These are phyloP conservation scores for Papilio dardanus DNA, from an alignment of 1,140 invertebrate species.

Conservation along the genomic window DNA sequence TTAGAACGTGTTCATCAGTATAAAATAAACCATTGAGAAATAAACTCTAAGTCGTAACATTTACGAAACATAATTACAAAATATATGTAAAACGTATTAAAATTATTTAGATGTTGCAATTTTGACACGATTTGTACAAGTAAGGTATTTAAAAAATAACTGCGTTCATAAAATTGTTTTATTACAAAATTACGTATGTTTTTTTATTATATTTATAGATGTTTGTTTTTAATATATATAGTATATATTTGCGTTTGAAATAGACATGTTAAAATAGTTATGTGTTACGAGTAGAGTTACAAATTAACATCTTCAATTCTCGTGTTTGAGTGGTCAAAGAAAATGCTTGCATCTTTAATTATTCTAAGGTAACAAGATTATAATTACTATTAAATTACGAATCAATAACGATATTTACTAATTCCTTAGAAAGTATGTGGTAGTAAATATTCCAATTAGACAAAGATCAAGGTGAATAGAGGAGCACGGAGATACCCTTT, in stretches of 20 bases:
- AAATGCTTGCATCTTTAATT: constrained; percentile 8
- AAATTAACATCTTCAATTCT: background rate
- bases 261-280: background rate
- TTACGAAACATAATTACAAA: constrained; percentile 22
- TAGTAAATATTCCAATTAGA: background rate
- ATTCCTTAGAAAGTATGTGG: background rate
- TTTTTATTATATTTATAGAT: background rate
- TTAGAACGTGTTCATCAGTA: constrained; percentile 6
- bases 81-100: background rate
- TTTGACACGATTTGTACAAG: constrained; percentile 1
- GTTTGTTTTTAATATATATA: background rate
- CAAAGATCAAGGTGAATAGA: background rate
- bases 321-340: background rate
- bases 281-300: background rate
- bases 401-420: background rate
- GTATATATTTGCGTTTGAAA: background rate
- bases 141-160: constrained; percentile 2
- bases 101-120: constrained; percentile 5
- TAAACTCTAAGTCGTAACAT: background rate
- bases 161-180: background rate
- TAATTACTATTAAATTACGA: no score
- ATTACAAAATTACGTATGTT: background rate
- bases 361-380: background rate
- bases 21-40: constrained; percentile 2
- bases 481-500: constrained; percentile 27